Percentiles rank a stretch among this genome's conserved stretches.
phyloP scores from a whole-genome alignment of 2,797 vertebrate species.

The Malacoraja senta region DNA sequence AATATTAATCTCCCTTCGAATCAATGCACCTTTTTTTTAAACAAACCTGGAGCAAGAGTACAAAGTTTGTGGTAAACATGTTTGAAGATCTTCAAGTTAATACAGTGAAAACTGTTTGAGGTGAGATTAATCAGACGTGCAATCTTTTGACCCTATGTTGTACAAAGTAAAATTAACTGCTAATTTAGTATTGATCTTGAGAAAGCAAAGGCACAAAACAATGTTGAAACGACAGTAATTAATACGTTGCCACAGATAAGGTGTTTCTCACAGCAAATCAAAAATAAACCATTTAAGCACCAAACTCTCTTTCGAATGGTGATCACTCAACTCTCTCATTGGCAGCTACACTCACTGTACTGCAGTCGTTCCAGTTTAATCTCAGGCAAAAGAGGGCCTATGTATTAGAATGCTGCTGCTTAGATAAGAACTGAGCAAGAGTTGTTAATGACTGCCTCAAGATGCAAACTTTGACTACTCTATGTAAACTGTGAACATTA shows the following conservation, averaged over 20 bases:
- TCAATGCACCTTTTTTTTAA: not conserved
- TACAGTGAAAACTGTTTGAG: not conserved
- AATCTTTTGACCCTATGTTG: not conserved
- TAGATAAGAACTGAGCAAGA: not conserved
- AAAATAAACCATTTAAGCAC: constrained; percentile 27
- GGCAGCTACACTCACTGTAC: constrained; percentile 6
- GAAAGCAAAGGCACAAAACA: not conserved
- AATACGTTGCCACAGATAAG: constrained; percentile 23
- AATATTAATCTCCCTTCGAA: not conserved
- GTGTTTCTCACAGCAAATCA: constrained; percentile 29
- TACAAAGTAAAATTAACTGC: not conserved
- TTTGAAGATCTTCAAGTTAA: constrained; percentile 23
- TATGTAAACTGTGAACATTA: not conserved
- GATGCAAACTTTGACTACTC: constrained; percentile 17
- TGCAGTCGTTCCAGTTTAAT: not conserved
- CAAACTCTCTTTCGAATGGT: constrained; percentile 24
- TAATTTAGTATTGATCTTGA: not conserved
- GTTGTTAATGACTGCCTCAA: constrained; percentile 10
- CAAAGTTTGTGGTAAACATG: not conserved
- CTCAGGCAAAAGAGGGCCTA: constrained; percentile 10
- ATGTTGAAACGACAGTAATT: not conserved
- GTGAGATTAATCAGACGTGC: not conserved
- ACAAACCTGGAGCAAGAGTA: not conserved
- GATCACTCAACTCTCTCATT: constrained; percentile 25
- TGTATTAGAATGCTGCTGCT: not conserved